Conservation (phyloP, 2,888 invertebrate species). For the Brenthis ino region DNA sequence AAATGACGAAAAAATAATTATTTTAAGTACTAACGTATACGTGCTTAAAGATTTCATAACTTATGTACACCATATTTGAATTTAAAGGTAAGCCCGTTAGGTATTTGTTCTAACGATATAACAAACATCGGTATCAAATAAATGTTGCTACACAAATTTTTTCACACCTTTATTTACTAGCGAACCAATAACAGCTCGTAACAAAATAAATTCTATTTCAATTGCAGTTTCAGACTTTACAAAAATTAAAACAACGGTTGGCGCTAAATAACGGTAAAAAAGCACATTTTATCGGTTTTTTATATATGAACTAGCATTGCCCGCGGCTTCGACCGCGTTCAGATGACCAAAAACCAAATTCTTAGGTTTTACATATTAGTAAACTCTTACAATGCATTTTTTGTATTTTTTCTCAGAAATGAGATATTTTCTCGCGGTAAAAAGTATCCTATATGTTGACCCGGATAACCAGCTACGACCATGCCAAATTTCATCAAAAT, state of each 20-base stretch:
- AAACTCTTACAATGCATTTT: too few species aligned
- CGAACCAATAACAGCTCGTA: neutral
- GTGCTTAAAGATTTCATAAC: neutral
- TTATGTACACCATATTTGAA: slow-evolving; percentile 2
- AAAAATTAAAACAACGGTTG: neutral
- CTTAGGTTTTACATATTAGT: too few species aligned
- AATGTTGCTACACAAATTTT: slow-evolving; percentile 2
- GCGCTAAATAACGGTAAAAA: neutral
- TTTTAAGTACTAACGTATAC: too few species aligned
- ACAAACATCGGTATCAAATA: slow-evolving; percentile 11
- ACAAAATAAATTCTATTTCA: slow-evolving; percentile 15
- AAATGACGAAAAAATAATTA: too few species aligned
- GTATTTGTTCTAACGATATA: neutral
- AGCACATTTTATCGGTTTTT: slow-evolving; percentile 2
- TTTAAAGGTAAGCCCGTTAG: neutral
- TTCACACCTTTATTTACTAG: slow-evolving; percentile 10
- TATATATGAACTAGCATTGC: neutral
- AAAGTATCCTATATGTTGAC: too few species aligned
- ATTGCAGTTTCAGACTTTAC: neutral
- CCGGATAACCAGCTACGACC: too few species aligned
- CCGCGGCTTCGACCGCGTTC: too few species aligned
- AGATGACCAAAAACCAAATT: too few species aligned
- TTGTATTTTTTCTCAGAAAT: too few species aligned
- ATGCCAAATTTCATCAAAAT: too few species aligned
- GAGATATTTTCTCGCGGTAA: too few species aligned